Conservation (phyloP, 2,113 vertebrate genomes). For the Phodopus roborovskii region DNA sequence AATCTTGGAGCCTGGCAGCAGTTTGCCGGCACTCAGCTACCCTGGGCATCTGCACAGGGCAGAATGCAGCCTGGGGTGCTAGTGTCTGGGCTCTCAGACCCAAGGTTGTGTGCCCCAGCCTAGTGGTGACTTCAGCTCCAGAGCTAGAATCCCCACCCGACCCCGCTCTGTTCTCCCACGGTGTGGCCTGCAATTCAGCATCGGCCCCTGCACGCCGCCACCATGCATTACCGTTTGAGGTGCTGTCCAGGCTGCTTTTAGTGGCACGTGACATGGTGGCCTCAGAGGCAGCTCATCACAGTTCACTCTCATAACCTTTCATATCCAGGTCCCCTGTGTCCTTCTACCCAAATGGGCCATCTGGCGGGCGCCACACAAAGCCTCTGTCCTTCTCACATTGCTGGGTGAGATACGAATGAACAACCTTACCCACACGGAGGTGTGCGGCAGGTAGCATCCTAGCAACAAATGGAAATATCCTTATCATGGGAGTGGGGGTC, state of each 20-base stretch:
- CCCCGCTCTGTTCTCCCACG: background rate
- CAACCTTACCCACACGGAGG: background rate
- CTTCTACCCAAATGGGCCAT: background rate
- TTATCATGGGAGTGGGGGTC: accelerated
- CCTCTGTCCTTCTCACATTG: background rate
- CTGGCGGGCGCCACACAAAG: background rate
- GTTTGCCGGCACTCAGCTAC: background rate
- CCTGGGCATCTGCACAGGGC: background rate
- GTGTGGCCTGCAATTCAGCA: background rate
- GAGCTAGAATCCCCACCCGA: background rate
- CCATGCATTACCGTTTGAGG: background rate
- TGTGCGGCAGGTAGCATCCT: background rate
- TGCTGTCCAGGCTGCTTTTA: background rate
- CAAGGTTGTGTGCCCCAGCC: background rate
- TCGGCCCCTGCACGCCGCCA: background rate
- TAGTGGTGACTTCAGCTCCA: background rate
- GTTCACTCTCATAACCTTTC: background rate
- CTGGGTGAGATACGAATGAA: too few relatives aligned
- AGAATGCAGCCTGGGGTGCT: background rate
- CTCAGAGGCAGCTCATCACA: background rate
- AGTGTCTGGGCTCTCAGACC: background rate
- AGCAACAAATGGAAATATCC: background rate
- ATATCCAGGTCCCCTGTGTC: accelerated
- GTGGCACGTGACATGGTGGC: accelerated
- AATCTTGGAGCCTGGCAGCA: slow-evolving; percentile 11